phyloP scores from a whole-genome alignment of 2,888 invertebrate genomes.

The Camponotus fellah region DNA sequence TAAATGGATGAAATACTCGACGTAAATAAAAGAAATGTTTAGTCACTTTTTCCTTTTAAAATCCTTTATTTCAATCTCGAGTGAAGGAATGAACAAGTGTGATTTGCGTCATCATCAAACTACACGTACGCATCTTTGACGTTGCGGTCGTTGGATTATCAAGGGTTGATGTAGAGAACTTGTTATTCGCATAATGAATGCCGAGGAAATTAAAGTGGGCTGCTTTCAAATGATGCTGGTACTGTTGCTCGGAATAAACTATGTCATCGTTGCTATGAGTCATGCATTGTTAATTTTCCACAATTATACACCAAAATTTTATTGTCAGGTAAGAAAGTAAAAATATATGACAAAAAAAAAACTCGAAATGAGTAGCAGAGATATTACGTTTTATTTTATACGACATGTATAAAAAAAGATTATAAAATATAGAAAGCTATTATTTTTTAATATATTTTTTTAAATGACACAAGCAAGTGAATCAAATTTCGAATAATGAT shows the following conservation, averaged over 20 bases:
- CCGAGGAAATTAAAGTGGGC: constrained; percentile 80
- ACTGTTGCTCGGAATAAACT: constrained; percentile 83
- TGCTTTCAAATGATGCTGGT: constrained; percentile 83
- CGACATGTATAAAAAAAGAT: no score
- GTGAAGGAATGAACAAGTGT: constrained; percentile 11
- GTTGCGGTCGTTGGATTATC: neutral
- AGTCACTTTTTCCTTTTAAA: neutral
- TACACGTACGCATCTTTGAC: constrained; percentile 2
- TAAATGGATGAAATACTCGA: neutral
- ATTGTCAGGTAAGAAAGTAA: constrained; percentile 82
- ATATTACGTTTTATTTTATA: neutral
- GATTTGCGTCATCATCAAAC: neutral
- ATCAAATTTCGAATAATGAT: neutral
- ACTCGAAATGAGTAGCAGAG: neutral
- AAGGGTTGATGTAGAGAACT: constrained; percentile 23
- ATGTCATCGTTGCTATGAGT: constrained; percentile 84
- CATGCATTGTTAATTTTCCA: constrained; percentile 84
- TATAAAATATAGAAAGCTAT: neutral
- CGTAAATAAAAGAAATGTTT: neutral
- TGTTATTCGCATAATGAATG: constrained; percentile 74
- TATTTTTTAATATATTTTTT: neutral
- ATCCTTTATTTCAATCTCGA: neutral
- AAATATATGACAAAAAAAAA: neutral
- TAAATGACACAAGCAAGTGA: neutral
- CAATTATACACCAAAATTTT: constrained; percentile 84